phyloP scores from a whole-genome alignment of 1,140 invertebrate genomes.

The Drosophila tsacasi region DNA sequence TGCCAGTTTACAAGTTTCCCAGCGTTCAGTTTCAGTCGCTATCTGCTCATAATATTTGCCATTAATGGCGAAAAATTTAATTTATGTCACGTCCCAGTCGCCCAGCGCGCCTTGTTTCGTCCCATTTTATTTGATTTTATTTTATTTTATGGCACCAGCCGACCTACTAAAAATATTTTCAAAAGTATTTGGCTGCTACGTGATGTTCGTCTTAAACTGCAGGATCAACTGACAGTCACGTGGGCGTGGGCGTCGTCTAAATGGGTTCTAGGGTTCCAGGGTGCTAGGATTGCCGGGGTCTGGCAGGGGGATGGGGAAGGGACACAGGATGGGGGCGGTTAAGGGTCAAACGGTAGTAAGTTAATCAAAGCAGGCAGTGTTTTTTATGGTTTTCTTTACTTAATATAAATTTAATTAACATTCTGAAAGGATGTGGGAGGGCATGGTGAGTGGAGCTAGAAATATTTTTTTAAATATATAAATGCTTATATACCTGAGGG shows the following conservation, averaged over 20 bases:
- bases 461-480: background rate
- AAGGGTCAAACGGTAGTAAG: conserved; percentile 35
- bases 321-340: conserved; percentile 1
- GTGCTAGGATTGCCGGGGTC: background rate
- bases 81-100: conserved; percentile 71
- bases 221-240: conserved; percentile 58
- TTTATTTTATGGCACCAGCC: conserved; percentile 53
- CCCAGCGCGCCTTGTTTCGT: conserved; percentile 40
- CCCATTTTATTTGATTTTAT: conserved; percentile 52
- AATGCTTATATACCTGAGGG: background rate
- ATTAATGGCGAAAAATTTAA: conserved; percentile 69
- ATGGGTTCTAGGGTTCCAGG: conserved; percentile 26
- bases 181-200: conserved; percentile 68
- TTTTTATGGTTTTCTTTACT: conserved; percentile 28
- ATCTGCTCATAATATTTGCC: conserved; percentile 47
- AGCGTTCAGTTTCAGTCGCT: conserved; percentile 28
- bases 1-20: conserved; percentile 42
- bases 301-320: background rate
- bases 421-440: background rate
- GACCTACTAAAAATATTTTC: conserved; percentile 62
- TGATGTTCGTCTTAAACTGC: conserved; percentile 73
- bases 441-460: too few species aligned
- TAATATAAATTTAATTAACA: conserved; percentile 41
- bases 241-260: conserved; percentile 34
- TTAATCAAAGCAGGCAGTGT: conserved; percentile 56